These are phyloP conservation scores for Himalopsyche kuldschensis DNA, from an alignment of 2,888 invertebrate species.

Conservation along the genomic window DNA sequence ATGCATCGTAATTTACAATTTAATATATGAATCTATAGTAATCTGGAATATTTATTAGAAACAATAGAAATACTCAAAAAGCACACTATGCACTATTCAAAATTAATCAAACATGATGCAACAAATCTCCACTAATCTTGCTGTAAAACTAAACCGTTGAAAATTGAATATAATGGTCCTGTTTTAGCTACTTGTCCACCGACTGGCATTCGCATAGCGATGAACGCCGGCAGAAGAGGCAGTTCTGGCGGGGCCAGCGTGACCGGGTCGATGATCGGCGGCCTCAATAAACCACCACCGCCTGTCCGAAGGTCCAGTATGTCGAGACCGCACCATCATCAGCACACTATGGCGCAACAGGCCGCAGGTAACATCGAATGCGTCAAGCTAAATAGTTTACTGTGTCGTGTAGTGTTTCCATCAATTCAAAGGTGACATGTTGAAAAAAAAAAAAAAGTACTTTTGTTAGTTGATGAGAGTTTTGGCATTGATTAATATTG, in stretches of 20 bases:
- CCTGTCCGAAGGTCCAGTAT: slow-evolving; percentile 80
- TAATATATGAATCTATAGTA: no score
- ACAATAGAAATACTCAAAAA: no score
- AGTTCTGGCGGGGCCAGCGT: slow-evolving; percentile 41
- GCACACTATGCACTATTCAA: no score
- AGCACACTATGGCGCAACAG: slow-evolving; percentile 15
- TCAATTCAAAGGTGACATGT: no score
- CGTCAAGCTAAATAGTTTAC: no score
- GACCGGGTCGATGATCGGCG: slow-evolving; percentile 60
- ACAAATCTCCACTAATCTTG: neutral
- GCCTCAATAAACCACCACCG: slow-evolving; percentile 74
- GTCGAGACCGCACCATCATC: slow-evolving; percentile 48
- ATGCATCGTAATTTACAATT: no score
- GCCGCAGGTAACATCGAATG: neutral
- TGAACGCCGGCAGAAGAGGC: slow-evolving; percentile 40
- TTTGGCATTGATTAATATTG: no score
- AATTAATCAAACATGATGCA: no score
- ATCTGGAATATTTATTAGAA: no score
- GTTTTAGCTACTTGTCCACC: slow-evolving; percentile 45
- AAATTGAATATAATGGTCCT: neutral
- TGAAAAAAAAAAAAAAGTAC: no score
- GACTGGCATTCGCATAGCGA: slow-evolving; percentile 28
- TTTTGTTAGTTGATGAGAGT: no score
- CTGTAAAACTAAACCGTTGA: neutral
- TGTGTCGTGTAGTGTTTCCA: no score